Conservation (phyloP, 2,888 invertebrate genomes). For the Dendrolimus pini region DNA sequence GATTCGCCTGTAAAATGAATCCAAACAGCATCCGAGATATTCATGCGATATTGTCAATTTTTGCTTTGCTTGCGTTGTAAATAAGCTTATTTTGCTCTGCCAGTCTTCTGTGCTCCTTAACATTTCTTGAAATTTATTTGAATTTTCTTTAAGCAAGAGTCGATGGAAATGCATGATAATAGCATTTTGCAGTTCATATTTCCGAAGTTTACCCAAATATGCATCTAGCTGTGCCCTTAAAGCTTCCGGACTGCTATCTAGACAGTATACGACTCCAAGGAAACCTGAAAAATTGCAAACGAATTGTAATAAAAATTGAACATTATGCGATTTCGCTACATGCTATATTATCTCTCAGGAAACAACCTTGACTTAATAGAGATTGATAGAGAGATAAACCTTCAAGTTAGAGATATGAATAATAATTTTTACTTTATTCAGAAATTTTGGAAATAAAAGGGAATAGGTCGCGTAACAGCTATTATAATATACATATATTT, state of each 20-base stretch:
- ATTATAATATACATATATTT: constrained; percentile 1
- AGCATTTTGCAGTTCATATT: constrained; percentile 10
- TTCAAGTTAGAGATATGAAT: constrained; percentile 2
- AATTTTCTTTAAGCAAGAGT: constrained; percentile 8
- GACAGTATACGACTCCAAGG: constrained; percentile 15
- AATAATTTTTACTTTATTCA: constrained; percentile 18
- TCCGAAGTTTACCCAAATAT: constrained; percentile 10
- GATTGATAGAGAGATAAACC: constrained; percentile 11
- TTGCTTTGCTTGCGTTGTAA: not conserved
- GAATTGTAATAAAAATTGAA: not conserved
- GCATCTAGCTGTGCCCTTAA: constrained; percentile 10
- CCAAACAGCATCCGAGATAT: constrained; percentile 2
- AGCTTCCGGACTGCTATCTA: constrained; percentile 16
- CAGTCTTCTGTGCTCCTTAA: constrained; percentile 1
- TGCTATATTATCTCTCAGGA: not conserved
- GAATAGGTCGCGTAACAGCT: constrained; percentile 24
- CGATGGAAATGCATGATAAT: constrained; percentile 11
- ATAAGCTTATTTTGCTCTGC: constrained; percentile 4
- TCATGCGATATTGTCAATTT: constrained; percentile 1
- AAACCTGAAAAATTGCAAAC: constrained; percentile 9
- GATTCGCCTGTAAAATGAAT: constrained; percentile 12
- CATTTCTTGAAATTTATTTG: not conserved
- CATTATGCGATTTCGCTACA: not conserved
- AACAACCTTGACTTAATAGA: not conserved
- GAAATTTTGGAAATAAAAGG: constrained; percentile 21